Evolutionary conservation across 2,888 invertebrate genomes (phyloP).

Genomic region (Hemithea aestivaria): DNA sequence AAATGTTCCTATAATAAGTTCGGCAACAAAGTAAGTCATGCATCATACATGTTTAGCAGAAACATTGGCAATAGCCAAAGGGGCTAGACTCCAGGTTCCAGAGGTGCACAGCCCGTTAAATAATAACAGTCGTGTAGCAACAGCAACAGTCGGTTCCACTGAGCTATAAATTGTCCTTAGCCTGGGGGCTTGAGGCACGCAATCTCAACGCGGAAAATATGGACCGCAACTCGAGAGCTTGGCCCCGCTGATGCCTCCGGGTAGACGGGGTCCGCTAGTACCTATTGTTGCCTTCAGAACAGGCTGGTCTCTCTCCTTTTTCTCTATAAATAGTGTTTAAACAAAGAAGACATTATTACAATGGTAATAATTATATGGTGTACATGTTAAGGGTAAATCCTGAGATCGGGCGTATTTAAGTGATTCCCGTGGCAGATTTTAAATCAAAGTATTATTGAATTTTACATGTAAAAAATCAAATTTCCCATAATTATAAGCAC

Average conservation of each 20-base stretch:
- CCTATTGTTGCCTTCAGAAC: conserved; percentile 25
- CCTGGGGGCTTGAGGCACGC: conserved; percentile 75
- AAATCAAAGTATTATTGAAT: too few relatives aligned
- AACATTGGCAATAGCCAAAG: conserved; percentile 60
- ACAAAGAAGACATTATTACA: too few relatives aligned
- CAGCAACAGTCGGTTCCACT: conserved; percentile 54
- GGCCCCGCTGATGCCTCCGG: conserved; percentile 12
- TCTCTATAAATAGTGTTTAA: too few relatives aligned
- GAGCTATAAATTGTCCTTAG: conserved; percentile 72
- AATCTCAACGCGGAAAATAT: conserved; percentile 76
- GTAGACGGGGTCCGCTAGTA: conserved; percentile 7
- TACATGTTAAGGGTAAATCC: too few relatives aligned
- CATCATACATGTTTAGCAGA: conserved; percentile 45
- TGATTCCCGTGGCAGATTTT: too few relatives aligned
- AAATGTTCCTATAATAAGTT: too few relatives aligned
- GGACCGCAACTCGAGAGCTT: conserved; percentile 20
- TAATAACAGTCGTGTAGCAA: conserved; percentile 62
- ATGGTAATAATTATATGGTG: too few relatives aligned
- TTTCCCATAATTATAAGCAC: too few relatives aligned
- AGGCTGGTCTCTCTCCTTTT: too few relatives aligned
- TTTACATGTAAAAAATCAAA: too few relatives aligned
- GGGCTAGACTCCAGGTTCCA: conserved; percentile 52
- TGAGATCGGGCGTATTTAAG: too few relatives aligned
- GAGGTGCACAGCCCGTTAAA: conserved; percentile 56
- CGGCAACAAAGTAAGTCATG: conserved; percentile 42